Evolutionary conservation across 2,888 invertebrate species (phyloP), one percentile per base, ranked within the genome.

Genomic region (Ferdinandea cuprea): DNA sequence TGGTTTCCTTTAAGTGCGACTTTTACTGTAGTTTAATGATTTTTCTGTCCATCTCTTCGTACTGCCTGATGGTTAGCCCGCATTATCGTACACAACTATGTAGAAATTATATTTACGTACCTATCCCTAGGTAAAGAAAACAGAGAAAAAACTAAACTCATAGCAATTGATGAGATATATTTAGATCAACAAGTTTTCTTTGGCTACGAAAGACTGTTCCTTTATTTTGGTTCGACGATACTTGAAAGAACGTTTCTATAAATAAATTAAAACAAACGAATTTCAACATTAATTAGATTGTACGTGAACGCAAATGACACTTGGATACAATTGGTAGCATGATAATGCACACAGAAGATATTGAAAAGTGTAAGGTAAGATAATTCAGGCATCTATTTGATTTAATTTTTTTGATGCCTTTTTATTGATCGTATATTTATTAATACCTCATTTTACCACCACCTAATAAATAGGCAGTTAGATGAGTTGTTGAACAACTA

Each of bases 201-300:
- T 28, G 35, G 46, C 17, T 48, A 19, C 65, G 28, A 58, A 13
- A 40, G 19, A 37, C 13, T 30, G n/a, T 69, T 56, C 25, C 40
- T 48, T 30, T 48, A 25, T 21, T 52, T 54, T 11, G 15, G 48
- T 30, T 48, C 28, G 37, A 19, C 28, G 37, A 19, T 15, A 30
- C 48, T 37, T 30, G 28, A 59, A 40, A 37, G 19, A 40, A 40
- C 8, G 11, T 15, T 40, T 19, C 71, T 59, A 71, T 19, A 50
- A 71, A 71, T 71, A 72, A 72, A 44, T 2, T 25, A 42, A 25
- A 63, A 72, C 63, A 61, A 61, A 56, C 21, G 32, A 56, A 32
- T 52, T 50, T 37, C 17, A 44, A 17, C 13, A 13, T 11, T 9
- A 17, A 52, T 63, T 63, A 37, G 37, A 17, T 37, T 35, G 35